These are phyloP conservation scores for Melanaphis sacchari DNA, from an alignment of 1,140 invertebrate species.

Conservation along the genomic window DNA sequence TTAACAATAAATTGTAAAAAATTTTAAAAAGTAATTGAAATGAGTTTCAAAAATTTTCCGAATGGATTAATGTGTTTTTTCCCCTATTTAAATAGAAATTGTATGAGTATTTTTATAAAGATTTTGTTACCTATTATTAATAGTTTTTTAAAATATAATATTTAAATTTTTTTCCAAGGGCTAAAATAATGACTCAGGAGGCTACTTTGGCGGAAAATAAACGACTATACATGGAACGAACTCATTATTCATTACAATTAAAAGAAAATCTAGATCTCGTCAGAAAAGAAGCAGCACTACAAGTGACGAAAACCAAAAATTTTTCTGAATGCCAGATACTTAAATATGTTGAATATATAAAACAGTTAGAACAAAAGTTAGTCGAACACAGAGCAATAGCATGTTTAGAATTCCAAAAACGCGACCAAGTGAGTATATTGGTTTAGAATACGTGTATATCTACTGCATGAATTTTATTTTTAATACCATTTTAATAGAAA, in stretches of 20 bases:
- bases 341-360: neutral
- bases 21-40: too few species aligned
- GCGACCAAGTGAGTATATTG: neutral
- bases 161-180: neutral
- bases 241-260: conserved; percentile 28
- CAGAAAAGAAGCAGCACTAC: conserved; percentile 26
- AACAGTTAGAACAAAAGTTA: conserved; percentile 33
- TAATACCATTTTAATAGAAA: too few species aligned
- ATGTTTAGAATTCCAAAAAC: conserved; percentile 40
- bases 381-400: neutral
- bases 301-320: conserved; percentile 45
- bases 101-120: too few species aligned
- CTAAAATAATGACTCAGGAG: neutral
- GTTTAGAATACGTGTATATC: neutral
- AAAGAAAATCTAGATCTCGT: conserved; percentile 27
- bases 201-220: neutral
- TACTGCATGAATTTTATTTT: neutral
- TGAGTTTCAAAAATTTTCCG: too few species aligned
- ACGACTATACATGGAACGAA: neutral
- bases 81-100: too few species aligned
- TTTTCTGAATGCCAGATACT: neutral
- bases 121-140: too few species aligned
- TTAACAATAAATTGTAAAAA: too few species aligned
- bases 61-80: too few species aligned
- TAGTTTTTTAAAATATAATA: neutral